Evolutionary conservation across 2,888 invertebrate genomes (phyloP).

Genomic region (Diaphora mendica): DNA sequence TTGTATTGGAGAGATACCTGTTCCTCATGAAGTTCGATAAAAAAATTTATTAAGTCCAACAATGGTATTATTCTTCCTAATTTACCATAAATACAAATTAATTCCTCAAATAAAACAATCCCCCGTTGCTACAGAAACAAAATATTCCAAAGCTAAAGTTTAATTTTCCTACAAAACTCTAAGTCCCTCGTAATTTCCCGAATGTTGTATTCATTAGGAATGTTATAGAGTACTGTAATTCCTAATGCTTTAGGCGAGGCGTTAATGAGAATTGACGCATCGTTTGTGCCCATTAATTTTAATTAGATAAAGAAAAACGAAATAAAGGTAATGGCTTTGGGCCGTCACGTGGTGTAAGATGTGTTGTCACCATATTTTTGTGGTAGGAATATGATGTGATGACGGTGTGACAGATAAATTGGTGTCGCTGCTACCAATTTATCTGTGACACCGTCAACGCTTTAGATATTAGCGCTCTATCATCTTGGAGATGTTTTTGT

Average conservation of each 20-base stretch:
- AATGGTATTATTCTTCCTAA: background rate
- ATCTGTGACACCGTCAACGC: too few species aligned
- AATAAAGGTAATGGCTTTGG: conserved; percentile 2
- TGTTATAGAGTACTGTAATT: conserved; percentile 16
- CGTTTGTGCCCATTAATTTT: conserved; percentile 32
- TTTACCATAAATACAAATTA: conserved; percentile 31
- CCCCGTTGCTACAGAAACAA: conserved; percentile 29
- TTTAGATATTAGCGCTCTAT: background rate
- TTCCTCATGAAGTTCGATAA: too few species aligned
- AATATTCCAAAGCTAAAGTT: conserved; percentile 28
- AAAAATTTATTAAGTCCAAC: too few species aligned
- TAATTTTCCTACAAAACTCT: conserved; percentile 15
- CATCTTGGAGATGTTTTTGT: conserved; percentile 1
- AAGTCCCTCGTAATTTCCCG: conserved; percentile 25
- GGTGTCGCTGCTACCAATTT: background rate
- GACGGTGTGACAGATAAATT: conserved; percentile 5
- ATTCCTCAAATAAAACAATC: conserved; percentile 17
- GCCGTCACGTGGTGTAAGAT: background rate
- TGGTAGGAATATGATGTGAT: background rate
- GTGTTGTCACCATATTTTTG: conserved; percentile 7
- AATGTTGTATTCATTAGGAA: conserved; percentile 28
- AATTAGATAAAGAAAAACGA: conserved; percentile 28
- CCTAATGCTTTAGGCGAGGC: conserved; percentile 13
- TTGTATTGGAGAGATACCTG: too few species aligned
- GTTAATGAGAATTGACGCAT: conserved; percentile 31